Conservation (phyloP, 2,888 invertebrate species). For the Nemapogon koenigi region DNA sequence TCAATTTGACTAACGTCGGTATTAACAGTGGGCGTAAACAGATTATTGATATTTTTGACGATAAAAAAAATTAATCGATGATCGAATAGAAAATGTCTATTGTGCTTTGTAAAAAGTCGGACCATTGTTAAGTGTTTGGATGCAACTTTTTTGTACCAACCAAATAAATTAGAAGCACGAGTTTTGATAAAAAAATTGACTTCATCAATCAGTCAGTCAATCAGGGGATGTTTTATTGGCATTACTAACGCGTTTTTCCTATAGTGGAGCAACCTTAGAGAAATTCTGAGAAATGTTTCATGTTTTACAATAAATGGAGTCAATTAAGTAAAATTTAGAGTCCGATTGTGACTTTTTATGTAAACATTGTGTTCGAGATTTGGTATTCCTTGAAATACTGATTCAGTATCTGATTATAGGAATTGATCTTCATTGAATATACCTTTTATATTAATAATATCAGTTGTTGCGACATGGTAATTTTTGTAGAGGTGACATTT, state of each 20-base stretch:
- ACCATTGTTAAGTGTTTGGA: slow-evolving; percentile 52
- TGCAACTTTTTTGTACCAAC: slow-evolving; percentile 29
- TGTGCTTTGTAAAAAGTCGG: slow-evolving; percentile 37
- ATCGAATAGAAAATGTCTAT: slow-evolving; percentile 42
- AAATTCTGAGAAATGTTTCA: slow-evolving; percentile 41
- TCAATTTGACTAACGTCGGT: slow-evolving; percentile 60
- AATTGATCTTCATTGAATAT: no score
- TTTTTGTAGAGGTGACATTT: no score
- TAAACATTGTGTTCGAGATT: no score
- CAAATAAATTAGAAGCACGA: slow-evolving; percentile 41
- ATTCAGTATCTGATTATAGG: no score
- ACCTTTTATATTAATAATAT: no score
- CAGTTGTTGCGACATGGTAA: no score
- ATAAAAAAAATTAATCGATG: slow-evolving; percentile 65
- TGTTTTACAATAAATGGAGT: slow-evolving; percentile 47
- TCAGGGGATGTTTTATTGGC: slow-evolving; percentile 43
- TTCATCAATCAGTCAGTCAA: slow-evolving; percentile 51
- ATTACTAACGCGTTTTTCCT: slow-evolving; percentile 43
- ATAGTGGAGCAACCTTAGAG: slow-evolving; percentile 42
- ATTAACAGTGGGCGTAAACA: slow-evolving; percentile 64
- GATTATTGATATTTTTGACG: slow-evolving; percentile 60
- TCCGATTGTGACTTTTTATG: no score
- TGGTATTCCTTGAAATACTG: no score
- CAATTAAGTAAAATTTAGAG: slow-evolving; percentile 31
- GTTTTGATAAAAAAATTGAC: slow-evolving; percentile 46